Evolutionary conservation across 2,888 invertebrate genomes (phyloP).

Genomic region (Koerneria pararmatus): DNA sequence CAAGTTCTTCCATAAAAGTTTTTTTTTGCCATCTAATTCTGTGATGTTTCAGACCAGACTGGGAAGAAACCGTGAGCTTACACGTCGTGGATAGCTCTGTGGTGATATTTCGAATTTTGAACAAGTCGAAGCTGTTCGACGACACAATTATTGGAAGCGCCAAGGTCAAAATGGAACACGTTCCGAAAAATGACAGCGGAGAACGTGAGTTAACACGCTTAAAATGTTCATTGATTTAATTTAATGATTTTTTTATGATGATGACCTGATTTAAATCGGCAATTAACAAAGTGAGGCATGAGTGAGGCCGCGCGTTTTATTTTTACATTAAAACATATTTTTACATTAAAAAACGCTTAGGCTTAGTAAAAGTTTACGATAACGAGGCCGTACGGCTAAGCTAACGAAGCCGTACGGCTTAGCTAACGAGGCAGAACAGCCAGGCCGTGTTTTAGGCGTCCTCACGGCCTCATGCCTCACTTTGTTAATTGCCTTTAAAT

Average conservation of each 20-base stretch:
- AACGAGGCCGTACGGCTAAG: no score
- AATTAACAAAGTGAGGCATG: no score
- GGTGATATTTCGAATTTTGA: slow-evolving; percentile 43
- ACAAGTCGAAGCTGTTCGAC: slow-evolving; percentile 56
- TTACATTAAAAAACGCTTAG: no score
- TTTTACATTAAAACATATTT: no score
- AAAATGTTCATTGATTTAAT: neutral
- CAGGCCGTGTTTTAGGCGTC: no score
- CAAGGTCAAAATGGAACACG: slow-evolving; percentile 46
- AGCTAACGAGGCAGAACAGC: no score
- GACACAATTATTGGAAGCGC: slow-evolving; percentile 50
- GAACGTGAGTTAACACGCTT: slow-evolving; percentile 41
- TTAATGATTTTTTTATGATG: neutral
- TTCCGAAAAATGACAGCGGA: slow-evolving; percentile 52
- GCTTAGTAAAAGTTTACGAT: no score
- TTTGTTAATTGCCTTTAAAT: no score
- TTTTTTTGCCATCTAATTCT: no score
- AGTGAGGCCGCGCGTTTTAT: no score
- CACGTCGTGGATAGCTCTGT: slow-evolving; percentile 44
- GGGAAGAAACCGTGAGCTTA: slow-evolving; percentile 53
- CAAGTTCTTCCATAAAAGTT: no score
- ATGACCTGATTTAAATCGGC: neutral
- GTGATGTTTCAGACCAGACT: slow-evolving; percentile 46
- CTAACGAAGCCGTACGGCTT: neutral
- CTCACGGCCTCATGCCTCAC: no score